Conservation (phyloP, 2,797 vertebrate genomes). For the Forpus xanthops region DNA sequence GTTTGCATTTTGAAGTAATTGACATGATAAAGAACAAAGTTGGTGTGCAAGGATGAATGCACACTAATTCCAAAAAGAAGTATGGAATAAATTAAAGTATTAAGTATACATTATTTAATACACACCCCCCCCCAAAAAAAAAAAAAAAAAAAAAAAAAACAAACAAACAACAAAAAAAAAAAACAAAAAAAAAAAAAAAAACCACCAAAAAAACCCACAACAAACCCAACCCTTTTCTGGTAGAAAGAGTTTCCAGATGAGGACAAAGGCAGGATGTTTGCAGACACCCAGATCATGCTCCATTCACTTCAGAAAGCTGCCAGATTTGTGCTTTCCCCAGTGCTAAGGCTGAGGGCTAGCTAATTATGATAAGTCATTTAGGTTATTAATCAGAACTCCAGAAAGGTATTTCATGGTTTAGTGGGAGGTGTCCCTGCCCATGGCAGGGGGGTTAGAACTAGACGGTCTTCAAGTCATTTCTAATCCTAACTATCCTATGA, state of each 20-base stretch:
- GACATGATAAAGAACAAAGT: background rate
- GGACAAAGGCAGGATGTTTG: background rate
- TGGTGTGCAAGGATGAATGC: background rate
- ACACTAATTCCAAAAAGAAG: background rate
- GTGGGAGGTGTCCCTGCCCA: too few relatives aligned
- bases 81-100: background rate
- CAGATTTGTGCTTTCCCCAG: background rate
- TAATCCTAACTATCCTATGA: too few relatives aligned
- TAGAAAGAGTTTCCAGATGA: background rate
- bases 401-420: background rate
- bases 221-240: background rate
- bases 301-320: background rate
- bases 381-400: slow-evolving; percentile 15
- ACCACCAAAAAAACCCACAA: background rate
- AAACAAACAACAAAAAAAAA: background rate
- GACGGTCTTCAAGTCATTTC: too few relatives aligned
- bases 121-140: background rate
- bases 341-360: background rate
- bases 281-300: background rate
- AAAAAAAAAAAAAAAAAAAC: background rate
- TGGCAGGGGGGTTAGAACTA: too few relatives aligned
- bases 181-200: background rate
- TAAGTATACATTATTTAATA: background rate
- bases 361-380: slow-evolving; percentile 4
- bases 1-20: background rate